Percentiles rank a stretch among this genome's conserved stretches.
phyloP scores from a whole-genome alignment of 2,888 invertebrate genomes.

The Pristionchus fissidentatus region DNA sequence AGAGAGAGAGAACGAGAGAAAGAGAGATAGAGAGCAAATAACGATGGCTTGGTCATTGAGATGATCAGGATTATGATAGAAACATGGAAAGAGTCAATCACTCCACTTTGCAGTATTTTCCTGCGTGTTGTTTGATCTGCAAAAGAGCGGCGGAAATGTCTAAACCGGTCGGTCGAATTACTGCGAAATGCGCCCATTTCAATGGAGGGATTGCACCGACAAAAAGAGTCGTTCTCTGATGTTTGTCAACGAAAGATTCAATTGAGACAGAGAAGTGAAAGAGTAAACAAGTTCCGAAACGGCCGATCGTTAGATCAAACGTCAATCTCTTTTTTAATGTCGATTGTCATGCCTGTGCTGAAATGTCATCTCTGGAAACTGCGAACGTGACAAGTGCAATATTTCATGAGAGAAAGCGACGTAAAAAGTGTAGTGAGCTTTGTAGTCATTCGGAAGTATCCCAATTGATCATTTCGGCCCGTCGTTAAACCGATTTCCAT shows the following conservation, averaged over 20 bases:
- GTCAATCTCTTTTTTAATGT: neutral
- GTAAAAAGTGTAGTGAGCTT: too few species aligned
- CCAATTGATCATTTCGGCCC: too few species aligned
- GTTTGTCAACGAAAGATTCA: constrained; percentile 26
- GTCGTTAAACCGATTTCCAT: too few species aligned
- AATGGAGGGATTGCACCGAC: neutral
- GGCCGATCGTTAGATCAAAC: neutral
- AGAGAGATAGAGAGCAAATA: too few species aligned
- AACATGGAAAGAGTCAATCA: neutral
- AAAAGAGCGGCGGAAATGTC: neutral
- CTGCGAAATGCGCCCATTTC: neutral
- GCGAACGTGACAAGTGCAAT: neutral
- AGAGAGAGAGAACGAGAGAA: neutral
- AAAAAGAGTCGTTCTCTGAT: constrained; percentile 13
- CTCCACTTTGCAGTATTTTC: neutral
- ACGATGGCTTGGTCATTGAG: neutral
- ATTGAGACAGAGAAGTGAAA: neutral
- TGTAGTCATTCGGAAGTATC: too few species aligned
- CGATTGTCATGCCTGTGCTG: too few species aligned
- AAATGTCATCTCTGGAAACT: neutral
- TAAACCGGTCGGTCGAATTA: constrained; percentile 18
- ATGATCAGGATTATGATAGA: neutral
- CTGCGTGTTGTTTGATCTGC: neutral
- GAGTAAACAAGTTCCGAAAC: neutral
- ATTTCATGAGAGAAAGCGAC: too few species aligned